Conservation (phyloP, 2,888 invertebrate species). For the Altica lythri region DNA sequence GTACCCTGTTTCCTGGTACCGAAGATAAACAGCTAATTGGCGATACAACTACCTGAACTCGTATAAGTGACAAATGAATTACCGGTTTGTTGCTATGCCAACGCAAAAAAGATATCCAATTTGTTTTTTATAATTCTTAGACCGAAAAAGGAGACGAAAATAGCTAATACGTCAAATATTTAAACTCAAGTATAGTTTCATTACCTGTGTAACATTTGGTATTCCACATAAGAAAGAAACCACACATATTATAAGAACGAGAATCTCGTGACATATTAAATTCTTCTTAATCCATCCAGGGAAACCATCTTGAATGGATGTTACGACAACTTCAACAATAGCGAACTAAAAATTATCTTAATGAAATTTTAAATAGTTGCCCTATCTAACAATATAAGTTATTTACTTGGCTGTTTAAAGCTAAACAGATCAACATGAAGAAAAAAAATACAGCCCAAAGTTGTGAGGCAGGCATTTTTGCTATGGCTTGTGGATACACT, state of each 20-base stretch:
- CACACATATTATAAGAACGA: slow-evolving; percentile 82
- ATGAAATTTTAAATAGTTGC: slow-evolving; percentile 32
- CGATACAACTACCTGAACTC: no score
- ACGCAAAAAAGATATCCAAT: no score
- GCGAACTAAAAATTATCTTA: slow-evolving; percentile 74
- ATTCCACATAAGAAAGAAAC: slow-evolving; percentile 84
- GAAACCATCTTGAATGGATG: slow-evolving; percentile 92
- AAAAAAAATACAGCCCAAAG: slow-evolving; percentile 89
- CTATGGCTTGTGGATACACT: slow-evolving; percentile 91
- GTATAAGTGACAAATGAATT: no score
- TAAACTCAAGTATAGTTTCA: no score
- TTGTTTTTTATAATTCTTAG: no score
- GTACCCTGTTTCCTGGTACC: no score
- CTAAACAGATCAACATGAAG: slow-evolving; percentile 86
- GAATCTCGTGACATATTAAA: slow-evolving; percentile 82
- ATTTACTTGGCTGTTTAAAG: slow-evolving; percentile 82
- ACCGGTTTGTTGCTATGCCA: no score
- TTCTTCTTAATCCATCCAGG: slow-evolving; percentile 82
- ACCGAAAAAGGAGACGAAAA: no score
- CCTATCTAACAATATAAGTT: slow-evolving; percentile 21
- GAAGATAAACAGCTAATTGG: no score
- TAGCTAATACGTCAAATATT: no score
- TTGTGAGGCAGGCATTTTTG: slow-evolving; percentile 90
- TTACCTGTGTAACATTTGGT: slow-evolving; percentile 83
- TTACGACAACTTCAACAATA: slow-evolving; percentile 91